Conservation (phyloP, 2,888 invertebrate genomes). For the Xestia rhomboidea region DNA sequence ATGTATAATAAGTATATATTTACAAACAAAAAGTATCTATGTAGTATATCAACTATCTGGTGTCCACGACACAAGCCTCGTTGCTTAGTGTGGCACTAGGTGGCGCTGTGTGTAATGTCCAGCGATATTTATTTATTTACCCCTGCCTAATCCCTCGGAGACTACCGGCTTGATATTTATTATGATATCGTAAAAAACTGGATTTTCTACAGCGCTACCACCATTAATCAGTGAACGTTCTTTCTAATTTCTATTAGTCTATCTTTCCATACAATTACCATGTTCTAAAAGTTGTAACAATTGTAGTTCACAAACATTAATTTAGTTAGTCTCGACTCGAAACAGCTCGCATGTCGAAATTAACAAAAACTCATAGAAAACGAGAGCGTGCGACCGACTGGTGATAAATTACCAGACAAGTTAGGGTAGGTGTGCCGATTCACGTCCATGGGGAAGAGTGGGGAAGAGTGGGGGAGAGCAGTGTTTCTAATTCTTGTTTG, state of each 20-base stretch:
- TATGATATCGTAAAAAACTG: too few relatives aligned
- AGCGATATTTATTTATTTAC: too few relatives aligned
- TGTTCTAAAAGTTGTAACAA: slow-evolving; percentile 61
- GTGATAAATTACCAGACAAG: slow-evolving; percentile 63
- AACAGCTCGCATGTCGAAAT: slow-evolving; percentile 72
- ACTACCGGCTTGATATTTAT: too few relatives aligned
- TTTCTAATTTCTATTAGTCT: slow-evolving; percentile 44
- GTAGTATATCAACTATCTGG: too few relatives aligned
- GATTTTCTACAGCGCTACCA: not conserved
- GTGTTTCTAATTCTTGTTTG: not conserved
- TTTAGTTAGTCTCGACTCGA: slow-evolving; percentile 66
- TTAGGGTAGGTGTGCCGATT: slow-evolving; percentile 32
- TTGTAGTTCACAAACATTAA: slow-evolving; percentile 70
- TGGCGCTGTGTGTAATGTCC: too few relatives aligned
- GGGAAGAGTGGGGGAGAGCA: not conserved
- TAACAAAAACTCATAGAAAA: slow-evolving; percentile 72
- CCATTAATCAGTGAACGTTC: slow-evolving; percentile 49
- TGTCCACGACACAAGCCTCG: too few relatives aligned
- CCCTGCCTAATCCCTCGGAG: too few relatives aligned
- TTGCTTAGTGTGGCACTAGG: too few relatives aligned
- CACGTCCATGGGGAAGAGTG: not conserved
- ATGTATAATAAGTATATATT: too few relatives aligned
- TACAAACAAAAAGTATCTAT: too few relatives aligned
- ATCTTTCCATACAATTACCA: slow-evolving; percentile 51
- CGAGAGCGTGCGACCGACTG: slow-evolving; percentile 79